A percentile compares a stretch with the other conserved stretches of the same genome.
Evolutionary conservation across 2,113 vertebrate genomes (phyloP).

Genomic region (Paratilapia polleni): DNA sequence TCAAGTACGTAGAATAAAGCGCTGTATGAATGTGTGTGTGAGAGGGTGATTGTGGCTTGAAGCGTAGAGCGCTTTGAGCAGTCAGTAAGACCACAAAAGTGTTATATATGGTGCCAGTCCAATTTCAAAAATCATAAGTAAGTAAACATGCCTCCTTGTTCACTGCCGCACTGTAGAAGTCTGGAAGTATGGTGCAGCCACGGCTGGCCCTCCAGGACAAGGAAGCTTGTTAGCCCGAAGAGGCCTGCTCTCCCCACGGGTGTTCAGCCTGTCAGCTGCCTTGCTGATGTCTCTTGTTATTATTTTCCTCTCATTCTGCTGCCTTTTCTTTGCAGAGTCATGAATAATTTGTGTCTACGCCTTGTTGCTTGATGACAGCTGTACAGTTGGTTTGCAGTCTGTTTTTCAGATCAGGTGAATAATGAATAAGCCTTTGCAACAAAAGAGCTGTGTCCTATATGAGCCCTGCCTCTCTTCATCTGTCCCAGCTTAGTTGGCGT

Average conservation of each 20-base stretch:
- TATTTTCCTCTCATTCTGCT: slow-evolving; percentile 70
- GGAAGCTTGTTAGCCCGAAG: slow-evolving; percentile 1
- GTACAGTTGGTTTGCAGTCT: slow-evolving; percentile 80
- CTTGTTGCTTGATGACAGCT: slow-evolving; percentile 82
- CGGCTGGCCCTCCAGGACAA: neutral
- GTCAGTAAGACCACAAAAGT: neutral
- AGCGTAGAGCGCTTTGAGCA: neutral
- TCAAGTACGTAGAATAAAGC: neutral
- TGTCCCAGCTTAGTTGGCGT: slow-evolving; percentile 27
- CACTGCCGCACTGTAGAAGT: neutral
- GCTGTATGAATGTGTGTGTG: neutral
- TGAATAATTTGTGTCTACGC: slow-evolving; percentile 81
- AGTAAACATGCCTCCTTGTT: neutral
- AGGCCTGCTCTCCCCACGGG: slow-evolving; percentile 32
- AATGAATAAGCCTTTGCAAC: slow-evolving; percentile 82
- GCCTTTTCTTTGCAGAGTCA: slow-evolving; percentile 76
- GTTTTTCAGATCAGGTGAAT: slow-evolving; percentile 85
- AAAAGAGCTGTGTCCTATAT: slow-evolving; percentile 75
- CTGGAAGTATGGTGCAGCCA: neutral
- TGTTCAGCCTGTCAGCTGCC: slow-evolving; percentile 53
- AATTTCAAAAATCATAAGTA: neutral
- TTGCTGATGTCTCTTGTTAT: slow-evolving; percentile 66
- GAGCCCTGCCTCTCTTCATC: slow-evolving; percentile 49
- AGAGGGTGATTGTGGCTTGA: neutral
- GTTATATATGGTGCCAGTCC: neutral